Percentiles rank a stretch among this genome's conserved stretches.
These are phyloP conservation scores for Agrotis puta DNA, from an alignment of 2,888 invertebrate genomes.

Conservation along the genomic window DNA sequence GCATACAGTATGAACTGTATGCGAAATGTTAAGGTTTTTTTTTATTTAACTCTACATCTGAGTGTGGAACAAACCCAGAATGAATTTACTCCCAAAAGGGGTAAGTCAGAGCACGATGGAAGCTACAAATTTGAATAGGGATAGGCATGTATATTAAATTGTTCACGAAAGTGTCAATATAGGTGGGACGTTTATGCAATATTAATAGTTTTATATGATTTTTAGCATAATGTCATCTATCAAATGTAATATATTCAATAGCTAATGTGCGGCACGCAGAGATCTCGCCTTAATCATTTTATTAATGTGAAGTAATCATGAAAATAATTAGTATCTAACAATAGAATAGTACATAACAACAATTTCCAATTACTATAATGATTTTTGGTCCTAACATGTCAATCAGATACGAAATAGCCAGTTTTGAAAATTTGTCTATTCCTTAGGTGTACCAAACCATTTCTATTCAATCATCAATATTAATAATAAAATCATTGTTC, in stretches of 20 bases:
- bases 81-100: conserved; percentile 74
- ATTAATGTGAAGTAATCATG: conserved; percentile 7
- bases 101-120: conserved; percentile 90
- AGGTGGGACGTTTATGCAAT: conserved; percentile 90
- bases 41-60: conserved; percentile 16
- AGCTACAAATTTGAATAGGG: conserved; percentile 89
- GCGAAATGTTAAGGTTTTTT: too few species aligned
- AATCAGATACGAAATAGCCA: not conserved
- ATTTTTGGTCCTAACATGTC: not conserved
- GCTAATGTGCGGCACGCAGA: not conserved
- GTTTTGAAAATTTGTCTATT: not conserved
- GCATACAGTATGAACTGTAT: too few species aligned
- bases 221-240: conserved; percentile 45
- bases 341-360: not conserved
- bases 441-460: not conserved
- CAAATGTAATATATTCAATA: conserved; percentile 42
- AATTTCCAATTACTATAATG: conserved; percentile 19
- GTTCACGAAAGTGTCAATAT: conserved; percentile 70
- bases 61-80: conserved; percentile 73
- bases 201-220: conserved; percentile 72
- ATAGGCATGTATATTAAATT: conserved; percentile 79
- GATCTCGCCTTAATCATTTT: conserved; percentile 23
- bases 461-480: conserved; percentile 37
- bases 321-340: not conserved
- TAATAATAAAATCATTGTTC: conserved; percentile 18